Evolutionary conservation across 2,888 invertebrate genomes (phyloP).

Genomic region (Coremacera marginata): DNA sequence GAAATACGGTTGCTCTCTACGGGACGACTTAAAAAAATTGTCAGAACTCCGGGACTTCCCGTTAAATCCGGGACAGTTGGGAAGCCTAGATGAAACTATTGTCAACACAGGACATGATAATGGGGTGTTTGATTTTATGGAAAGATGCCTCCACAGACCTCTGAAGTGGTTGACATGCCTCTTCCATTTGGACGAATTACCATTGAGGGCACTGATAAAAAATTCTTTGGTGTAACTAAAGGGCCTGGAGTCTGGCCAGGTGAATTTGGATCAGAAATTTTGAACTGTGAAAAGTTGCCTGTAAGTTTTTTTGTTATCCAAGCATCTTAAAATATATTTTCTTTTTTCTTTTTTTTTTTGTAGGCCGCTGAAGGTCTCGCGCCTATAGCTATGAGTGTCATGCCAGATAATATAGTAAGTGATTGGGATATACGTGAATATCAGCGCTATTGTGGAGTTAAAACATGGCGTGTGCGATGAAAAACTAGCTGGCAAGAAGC

Average conservation of each 20-base stretch:
- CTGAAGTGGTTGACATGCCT: conserved; percentile 36
- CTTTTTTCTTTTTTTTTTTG: no score
- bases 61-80: no score
- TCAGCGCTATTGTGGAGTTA: conserved; percentile 32
- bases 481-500: conserved; percentile 22
- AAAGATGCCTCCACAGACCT: conserved; percentile 26
- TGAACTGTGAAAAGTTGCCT: no score
- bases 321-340: no score
- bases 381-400: conserved; percentile 15
- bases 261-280: no score
- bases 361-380: no score
- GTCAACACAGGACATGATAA: conserved; percentile 28
- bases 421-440: conserved; percentile 34
- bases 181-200: conserved; percentile 11
- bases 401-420: conserved; percentile 27
- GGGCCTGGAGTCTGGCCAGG: background rate
- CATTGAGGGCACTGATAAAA: background rate
- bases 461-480: conserved; percentile 37
- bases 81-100: no score
- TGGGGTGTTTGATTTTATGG: conserved; percentile 25
- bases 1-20: no score
- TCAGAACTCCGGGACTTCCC: no score
- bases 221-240: background rate
- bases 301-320: no score
- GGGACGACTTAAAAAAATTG: no score